A percentile compares a stretch with the other conserved stretches of the same genome.
Conservation (phyloP, 2,888 invertebrate genomes). For the Caradrina kadenii region DNA sequence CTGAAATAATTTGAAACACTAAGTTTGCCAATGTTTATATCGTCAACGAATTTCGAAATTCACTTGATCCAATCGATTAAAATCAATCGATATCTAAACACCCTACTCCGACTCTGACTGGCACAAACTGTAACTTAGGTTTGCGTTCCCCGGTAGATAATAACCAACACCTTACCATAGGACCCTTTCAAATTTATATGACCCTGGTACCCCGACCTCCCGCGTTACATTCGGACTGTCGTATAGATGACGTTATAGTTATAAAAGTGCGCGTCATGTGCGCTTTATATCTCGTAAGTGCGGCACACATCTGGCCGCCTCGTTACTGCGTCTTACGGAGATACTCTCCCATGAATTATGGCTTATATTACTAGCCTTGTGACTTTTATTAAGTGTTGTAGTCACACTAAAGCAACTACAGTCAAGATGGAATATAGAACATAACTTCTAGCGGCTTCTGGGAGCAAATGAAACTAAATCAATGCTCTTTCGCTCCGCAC, state of each 20-base stretch:
- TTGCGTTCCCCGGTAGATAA: background rate
- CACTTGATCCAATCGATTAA: background rate
- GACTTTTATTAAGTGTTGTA: constrained; percentile 65
- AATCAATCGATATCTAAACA: background rate
- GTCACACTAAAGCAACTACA: constrained; percentile 37
- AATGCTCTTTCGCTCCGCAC: constrained; percentile 38
- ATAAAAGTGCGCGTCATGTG: constrained; percentile 63
- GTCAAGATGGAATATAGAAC: constrained; percentile 31
- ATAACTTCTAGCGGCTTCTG: constrained; percentile 11
- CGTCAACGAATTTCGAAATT: background rate
- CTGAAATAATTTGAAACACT: background rate
- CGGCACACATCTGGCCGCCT: constrained; percentile 67
- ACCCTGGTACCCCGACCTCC: constrained; percentile 38
- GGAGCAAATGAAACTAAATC: constrained; percentile 34
- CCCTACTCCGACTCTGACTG: background rate
- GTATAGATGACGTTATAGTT: constrained; percentile 50
- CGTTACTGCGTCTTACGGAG: constrained; percentile 65
- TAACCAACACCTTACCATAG: background rate
- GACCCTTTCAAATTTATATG: constrained; percentile 22
- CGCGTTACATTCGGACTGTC: constrained; percentile 42
- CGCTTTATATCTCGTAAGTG: constrained; percentile 63
- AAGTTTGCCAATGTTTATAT: too few relatives aligned
- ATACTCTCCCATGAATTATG: constrained; percentile 63
- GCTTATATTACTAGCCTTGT: constrained; percentile 62
- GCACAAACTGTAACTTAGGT: background rate